Base-by-base conservation (phyloP, 2,888 invertebrate species). In the Lochmaea capreae region DNA sequence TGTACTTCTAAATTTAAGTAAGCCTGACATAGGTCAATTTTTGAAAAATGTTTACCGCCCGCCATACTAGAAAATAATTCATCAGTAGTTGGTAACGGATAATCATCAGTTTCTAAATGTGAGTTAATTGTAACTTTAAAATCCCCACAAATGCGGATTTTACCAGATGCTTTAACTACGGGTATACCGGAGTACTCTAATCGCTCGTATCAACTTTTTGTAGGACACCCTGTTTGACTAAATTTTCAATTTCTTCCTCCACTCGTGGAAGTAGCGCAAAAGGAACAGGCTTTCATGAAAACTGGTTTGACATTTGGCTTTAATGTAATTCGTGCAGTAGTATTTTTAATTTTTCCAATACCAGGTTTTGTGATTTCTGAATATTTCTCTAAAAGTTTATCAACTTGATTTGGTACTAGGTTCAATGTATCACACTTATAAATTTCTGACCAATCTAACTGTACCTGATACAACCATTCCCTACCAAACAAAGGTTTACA, bases 1-100 rank as follows among this genome's bases (percentile, higher is more conserved):
- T 81, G 80, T 39, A 86, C 77, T 78, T 83, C 82, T 33, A 85
- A 59, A 72, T 86, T 84, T 74, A 85, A 78, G 69, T 86, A 87
- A 5, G 86, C 85, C 65, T 81, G 79, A 2, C 72, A 70, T 16
- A 85, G 77, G 77, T 85, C 84, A 54, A 80, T 22, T 73, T 77
- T 78, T 39, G 75, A 58, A 67, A 79, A 80, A 33, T 62, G 59
- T 81, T 83, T 42, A 71, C 78, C 79, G 79, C 83, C 70, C 78
- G 69, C 72, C 76, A 79, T 77, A 11, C 59, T 54, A 12, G 78
- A 18, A 65, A 81, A 80, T 16, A 81, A 26, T 42, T 58, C 68
- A 22, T 76, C 74, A 52, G 73, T 76, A 2, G 74, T 74, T 9
- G 74, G 73, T 66, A 77, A 43, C 52, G 76, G 69, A 43, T 76